Base-by-base conservation (phyloP, 1,140 invertebrate genomes). In the Euwallacea similis region DNA sequence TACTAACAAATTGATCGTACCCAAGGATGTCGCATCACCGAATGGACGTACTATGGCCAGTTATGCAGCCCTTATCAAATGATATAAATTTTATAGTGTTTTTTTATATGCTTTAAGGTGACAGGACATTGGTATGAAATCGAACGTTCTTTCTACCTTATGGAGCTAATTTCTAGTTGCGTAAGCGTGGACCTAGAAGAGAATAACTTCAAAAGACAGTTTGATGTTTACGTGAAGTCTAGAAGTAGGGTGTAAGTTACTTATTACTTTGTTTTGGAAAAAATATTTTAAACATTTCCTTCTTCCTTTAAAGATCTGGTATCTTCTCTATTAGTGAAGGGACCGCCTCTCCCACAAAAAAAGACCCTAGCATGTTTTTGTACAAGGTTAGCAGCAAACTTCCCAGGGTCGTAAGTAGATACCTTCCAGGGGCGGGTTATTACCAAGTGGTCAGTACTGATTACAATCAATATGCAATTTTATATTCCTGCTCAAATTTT, bases 401-500 rank as follows among this genome's bases (percentile, higher is more conserved):
- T 75, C 89, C 89, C 10, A 85, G 86, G 75, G 77, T 86, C 10
- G 80, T 91, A 46, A 86, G 87, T 3, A 83, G 87, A n/a, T 81
- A 89, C 73, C 77, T 90, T 69, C 89, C 89, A 2, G 88, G 88
- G 11, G 86, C 87, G 4, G 89, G 89, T 0, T 85, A 84, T 53
- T 91, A 91, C 80, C 85, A 86, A 76, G 82, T 92, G 6, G 82
- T 92, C 15, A 86, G 87, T 69, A 91, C 90, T 0, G 90, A 92
- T 79, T 92, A 91, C 79, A 83, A 85, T 0, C 86, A 85, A 67
- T 91, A 87, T 78, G 88, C 89, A 7, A 82, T 92, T 50, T 74
- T 92, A 13, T 91, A 88, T 86, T 89, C 89, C 8, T 92, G 91
- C 77, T 85, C 85, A 15, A 87, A 86, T 82, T 82, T 87, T 46